Evolutionary conservation across 2,797 vertebrate species (phyloP).

Genomic region (Harpagifer antarcticus): DNA sequence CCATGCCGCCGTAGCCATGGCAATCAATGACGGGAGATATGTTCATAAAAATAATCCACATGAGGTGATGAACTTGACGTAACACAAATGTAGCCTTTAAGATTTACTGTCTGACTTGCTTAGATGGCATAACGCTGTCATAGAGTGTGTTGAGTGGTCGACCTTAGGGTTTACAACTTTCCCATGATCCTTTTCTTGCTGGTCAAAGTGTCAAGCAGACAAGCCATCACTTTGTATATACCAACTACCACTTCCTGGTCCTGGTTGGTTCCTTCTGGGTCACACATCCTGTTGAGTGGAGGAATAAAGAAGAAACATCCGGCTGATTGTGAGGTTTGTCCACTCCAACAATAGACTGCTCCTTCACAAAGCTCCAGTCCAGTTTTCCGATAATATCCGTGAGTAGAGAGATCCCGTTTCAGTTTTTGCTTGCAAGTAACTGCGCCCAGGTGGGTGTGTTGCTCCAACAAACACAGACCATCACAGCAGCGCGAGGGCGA

Average conservation of each 20-base stretch:
- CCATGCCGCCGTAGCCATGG: slow-evolving; percentile 85
- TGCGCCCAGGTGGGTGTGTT: slow-evolving; percentile 67
- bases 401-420: slow-evolving; percentile 16
- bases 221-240: slow-evolving; percentile 21
- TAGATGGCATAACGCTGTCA: slow-evolving; percentile 28
- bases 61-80: slow-evolving; percentile 50
- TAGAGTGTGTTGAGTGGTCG: slow-evolving; percentile 17
- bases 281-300: slow-evolving; percentile 63
- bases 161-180: slow-evolving; percentile 31
- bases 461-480: slow-evolving; percentile 65
- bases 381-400: slow-evolving; percentile 34
- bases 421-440: slow-evolving; percentile 38
- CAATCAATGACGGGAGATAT: slow-evolving; percentile 39
- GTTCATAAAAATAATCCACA: slow-evolving; percentile 65
- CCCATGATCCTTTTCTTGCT: slow-evolving; percentile 59
- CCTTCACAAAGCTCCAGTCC: slow-evolving; percentile 32
- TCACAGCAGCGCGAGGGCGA: slow-evolving; percentile 37
- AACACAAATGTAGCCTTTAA: slow-evolving; percentile 13
- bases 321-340: slow-evolving; percentile 31
- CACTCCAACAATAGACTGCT: slow-evolving; percentile 7
- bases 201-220: slow-evolving; percentile 36
- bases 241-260: slow-evolving; percentile 58
- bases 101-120: slow-evolving; percentile 31
- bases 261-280: slow-evolving; percentile 50
- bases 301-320: slow-evolving; percentile 39